Conservation (phyloP, 2,888 invertebrate species). For the Cybosia mesomella region DNA sequence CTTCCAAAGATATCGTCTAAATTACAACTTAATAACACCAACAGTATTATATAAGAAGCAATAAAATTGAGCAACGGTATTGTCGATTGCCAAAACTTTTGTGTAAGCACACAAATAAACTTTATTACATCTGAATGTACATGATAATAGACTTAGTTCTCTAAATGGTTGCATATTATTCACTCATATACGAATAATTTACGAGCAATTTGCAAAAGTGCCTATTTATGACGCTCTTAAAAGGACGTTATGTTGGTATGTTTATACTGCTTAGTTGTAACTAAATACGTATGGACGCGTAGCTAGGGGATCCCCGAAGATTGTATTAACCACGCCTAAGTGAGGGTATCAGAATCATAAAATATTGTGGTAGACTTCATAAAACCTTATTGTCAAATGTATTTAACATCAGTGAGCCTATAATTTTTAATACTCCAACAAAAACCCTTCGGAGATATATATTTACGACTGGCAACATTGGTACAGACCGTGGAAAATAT, state of each 20-base stretch:
- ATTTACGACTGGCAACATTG: conserved; percentile 17
- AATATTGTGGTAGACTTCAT: conserved; percentile 1
- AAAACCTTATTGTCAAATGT: not conserved
- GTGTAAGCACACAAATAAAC: conserved; percentile 52
- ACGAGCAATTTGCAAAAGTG: conserved; percentile 82
- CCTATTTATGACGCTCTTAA: conserved; percentile 65
- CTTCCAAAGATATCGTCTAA: conserved; percentile 3
- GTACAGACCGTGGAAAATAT: conserved; percentile 6
- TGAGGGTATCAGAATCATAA: conserved; percentile 6
- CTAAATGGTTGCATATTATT: conserved; percentile 62
- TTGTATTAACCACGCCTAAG: conserved; percentile 19
- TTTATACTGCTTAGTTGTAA: conserved; percentile 34
- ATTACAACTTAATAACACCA: conserved; percentile 18
- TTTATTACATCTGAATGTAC: conserved; percentile 58
- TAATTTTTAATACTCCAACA: conserved; percentile 7
- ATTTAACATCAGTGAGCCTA: conserved; percentile 7
- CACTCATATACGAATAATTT: conserved; percentile 69
- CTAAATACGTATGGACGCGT: not conserved
- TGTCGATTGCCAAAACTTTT: conserved; percentile 47
- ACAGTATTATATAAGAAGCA: conserved; percentile 29
- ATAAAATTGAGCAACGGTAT: conserved; percentile 39
- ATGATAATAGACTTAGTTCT: conserved; percentile 64
- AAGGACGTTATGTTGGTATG: conserved; percentile 50
- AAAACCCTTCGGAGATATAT: conserved; percentile 1
- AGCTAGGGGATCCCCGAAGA: conserved; percentile 9